Evolutionary conservation across 92 coral and sea anemone species (phyloP).

Genomic region (Metridium senile): DNA sequence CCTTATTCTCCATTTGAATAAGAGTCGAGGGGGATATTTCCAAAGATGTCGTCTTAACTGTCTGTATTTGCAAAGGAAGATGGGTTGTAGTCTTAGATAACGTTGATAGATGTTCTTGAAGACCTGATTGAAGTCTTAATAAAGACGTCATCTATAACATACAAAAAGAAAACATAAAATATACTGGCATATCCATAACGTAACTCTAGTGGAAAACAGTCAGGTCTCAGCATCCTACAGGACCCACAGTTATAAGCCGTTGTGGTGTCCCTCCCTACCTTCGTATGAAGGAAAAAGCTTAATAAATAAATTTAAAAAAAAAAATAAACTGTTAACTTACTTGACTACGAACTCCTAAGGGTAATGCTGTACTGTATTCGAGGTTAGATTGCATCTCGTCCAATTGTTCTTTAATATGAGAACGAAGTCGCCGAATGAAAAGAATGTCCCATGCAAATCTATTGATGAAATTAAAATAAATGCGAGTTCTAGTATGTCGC

Average conservation of each 20-base stretch:
- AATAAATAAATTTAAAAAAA: no score
- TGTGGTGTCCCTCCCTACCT: no score
- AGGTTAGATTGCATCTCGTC: constrained; percentile 17
- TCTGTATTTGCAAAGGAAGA: background rate
- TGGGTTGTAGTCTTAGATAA: background rate
- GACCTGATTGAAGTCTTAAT: background rate
- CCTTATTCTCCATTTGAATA: background rate
- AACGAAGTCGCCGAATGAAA: constrained; percentile 27
- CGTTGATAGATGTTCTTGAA: background rate
- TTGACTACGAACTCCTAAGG: constrained; percentile 13
- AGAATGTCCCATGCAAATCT: constrained; percentile 45
- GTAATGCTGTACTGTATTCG: constrained; percentile 4
- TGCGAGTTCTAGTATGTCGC: no score
- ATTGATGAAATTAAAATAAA: background rate
- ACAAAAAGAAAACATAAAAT: background rate
- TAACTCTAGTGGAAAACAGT: no score
- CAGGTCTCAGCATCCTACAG: no score
- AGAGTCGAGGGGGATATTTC: background rate
- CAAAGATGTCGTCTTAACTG: background rate
- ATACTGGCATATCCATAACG: no score
- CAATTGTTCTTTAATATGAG: constrained; percentile 17
- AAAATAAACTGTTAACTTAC: no score
- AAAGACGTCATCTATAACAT: background rate
- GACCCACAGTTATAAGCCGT: no score
- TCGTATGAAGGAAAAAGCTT: no score